Evolutionary conservation across 2,888 invertebrate genomes (phyloP).

Genomic region (Augiades crinisus): DNA sequence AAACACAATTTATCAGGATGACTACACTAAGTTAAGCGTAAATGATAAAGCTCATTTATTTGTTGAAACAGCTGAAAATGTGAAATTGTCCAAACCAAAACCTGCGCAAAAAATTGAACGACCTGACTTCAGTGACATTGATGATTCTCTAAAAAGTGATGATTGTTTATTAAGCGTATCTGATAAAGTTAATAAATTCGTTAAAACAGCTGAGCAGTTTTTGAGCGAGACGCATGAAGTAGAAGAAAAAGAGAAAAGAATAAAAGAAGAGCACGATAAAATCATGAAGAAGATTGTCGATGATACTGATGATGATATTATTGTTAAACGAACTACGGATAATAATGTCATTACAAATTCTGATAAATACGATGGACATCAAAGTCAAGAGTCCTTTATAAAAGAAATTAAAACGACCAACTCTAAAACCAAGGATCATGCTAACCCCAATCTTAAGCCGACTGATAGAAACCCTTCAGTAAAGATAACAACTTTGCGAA

Average conservation of each 20-base stretch:
- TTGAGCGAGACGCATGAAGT: conserved; percentile 54
- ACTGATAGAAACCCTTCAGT: conserved; percentile 48
- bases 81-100: conserved; percentile 65
- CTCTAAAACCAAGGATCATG: conserved; percentile 46
- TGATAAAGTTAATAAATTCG: conserved; percentile 84
- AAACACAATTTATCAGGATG: conserved; percentile 73
- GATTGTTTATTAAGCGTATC: conserved; percentile 84
- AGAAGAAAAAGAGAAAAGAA: conserved; percentile 62
- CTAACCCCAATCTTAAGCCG: conserved; percentile 44
- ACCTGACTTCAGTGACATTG: conserved; percentile 78
- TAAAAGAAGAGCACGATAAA: conserved; percentile 69
- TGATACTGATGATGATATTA: conserved; percentile 44
- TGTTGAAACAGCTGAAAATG: conserved; percentile 82
- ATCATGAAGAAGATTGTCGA: conserved; percentile 63
- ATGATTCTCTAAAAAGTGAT: conserved; percentile 80
- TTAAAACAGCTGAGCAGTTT: conserved; percentile 82
- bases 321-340: conserved; percentile 36
- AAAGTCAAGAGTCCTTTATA: conserved; percentile 39
- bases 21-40: conserved; percentile 80
- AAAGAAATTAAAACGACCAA: conserved; percentile 53
- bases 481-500: conserved; percentile 72
- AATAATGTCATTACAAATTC: conserved; percentile 30
- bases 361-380: conserved; percentile 33
- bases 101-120: conserved; percentile 63
- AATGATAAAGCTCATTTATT: conserved; percentile 85